Evolutionary conservation across 2,113 vertebrate genomes (phyloP), one percentile per base, ranked within the genome.

Genomic region (Onychorhynchus coronatus): DNA sequence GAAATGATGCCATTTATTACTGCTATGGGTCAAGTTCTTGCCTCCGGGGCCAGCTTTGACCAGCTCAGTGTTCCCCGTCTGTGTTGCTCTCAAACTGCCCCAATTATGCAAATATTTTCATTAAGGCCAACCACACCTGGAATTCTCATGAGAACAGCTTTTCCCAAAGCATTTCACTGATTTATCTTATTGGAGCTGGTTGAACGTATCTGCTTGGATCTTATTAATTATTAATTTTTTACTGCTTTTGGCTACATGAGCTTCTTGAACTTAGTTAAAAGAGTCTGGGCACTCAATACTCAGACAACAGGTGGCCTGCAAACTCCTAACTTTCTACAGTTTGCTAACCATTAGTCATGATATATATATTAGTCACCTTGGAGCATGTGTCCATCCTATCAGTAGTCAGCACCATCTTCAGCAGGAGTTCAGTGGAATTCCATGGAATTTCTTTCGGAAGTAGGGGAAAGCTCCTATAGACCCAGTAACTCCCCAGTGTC

Each of bases 221-320:
- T 84, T 47, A 85, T 83, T 91, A 91, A 94, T 93, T 88, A 79
- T 89, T 85, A 89, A 91, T 56, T 82, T 50, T 79, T 74, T 71
- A 76, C 35, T 67, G 83, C 37, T 84, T 86, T 84, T 83, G 85
- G 88, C 42, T 74, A 67, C 91, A 84, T 0, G 0, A 68, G 5
- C n/a, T 4, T 49, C 79, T 88, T 67, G 62, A 82, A 72, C 56
- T 71, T 42, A 15, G 56, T 81, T 62, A 22, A 42, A 83, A 92
- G 47, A 67, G 37, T 27, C 28, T 84, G 79, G 20, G 37, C 31
- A 68, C 62, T 39, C 37, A 68, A 50, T 41, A 78, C 53, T 78
- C 55, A 67, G 35, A n/a, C 63, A 77, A 31, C 7, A 2, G 21
- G 31, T 31, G 90, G 61, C 47, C 66, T 87, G 61, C 70, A 88